A percentile compares a stretch with the other conserved stretches of the same genome.
Evolutionary conservation across 2,888 invertebrate species (phyloP).

Genomic region (Metalampra italica): DNA sequence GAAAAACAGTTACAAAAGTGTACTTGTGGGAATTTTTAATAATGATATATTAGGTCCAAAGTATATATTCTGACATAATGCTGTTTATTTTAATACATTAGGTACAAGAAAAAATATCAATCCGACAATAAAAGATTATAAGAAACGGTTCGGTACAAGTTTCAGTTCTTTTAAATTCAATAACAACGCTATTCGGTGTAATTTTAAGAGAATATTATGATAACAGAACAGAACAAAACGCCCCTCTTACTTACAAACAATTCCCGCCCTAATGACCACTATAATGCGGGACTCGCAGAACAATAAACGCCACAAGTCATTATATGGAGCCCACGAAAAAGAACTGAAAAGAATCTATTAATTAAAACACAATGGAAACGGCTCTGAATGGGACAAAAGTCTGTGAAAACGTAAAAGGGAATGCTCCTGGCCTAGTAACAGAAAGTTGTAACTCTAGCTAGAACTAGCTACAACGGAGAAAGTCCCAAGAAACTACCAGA

Average conservation of each 20-base stretch:
- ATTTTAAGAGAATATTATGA: too few relatives aligned
- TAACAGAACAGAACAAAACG: slow-evolving; percentile 4
- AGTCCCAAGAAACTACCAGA: too few relatives aligned
- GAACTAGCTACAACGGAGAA: not conserved
- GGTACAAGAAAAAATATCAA: too few relatives aligned
- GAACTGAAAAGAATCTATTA: slow-evolving; percentile 57
- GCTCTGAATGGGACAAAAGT: slow-evolving; percentile 36
- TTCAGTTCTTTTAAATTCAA: too few relatives aligned
- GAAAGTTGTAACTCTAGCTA: slow-evolving; percentile 2
- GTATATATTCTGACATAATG: too few relatives aligned
- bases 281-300: slow-evolving; percentile 13
- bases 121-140: too few relatives aligned
- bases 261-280: slow-evolving; percentile 8
- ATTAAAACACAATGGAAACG: slow-evolving; percentile 49
- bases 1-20: too few relatives aligned
- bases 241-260: slow-evolving; percentile 14
- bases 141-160: too few relatives aligned
- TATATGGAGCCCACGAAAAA: slow-evolving; percentile 24
- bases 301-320: slow-evolving; percentile 27
- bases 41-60: too few relatives aligned
- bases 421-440: not conserved
- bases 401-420: slow-evolving; percentile 23
- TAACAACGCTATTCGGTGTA: too few relatives aligned
- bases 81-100: too few relatives aligned
- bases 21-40: too few relatives aligned